Percentiles rank a stretch among this genome's conserved stretches.
These are phyloP conservation scores for Andrena cerasifolii DNA, from an alignment of 1,140 invertebrate species.

Conservation along the genomic window DNA sequence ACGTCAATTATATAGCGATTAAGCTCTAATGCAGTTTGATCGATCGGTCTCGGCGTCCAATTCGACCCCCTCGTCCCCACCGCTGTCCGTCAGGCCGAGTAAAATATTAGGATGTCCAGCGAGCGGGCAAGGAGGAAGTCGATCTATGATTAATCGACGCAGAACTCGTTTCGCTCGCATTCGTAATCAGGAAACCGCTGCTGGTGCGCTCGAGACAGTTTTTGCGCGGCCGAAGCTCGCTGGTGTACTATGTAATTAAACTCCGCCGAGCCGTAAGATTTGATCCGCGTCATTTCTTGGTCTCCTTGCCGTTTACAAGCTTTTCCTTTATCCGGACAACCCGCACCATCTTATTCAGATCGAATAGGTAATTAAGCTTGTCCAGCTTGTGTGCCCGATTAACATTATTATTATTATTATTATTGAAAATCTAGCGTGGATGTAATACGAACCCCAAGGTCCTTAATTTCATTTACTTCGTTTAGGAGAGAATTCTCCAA, in stretches of 20 bases:
- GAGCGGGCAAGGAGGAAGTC: slow-evolving; percentile 10
- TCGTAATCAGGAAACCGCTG: slow-evolving; percentile 36
- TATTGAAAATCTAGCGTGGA: no score
- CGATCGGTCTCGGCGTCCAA: neutral
- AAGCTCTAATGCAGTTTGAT: neutral
- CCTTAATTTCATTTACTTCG: no score
- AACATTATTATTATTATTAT: no score
- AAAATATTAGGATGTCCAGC: slow-evolving; percentile 14
- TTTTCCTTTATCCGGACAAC: slow-evolving; percentile 12
- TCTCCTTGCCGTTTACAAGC: slow-evolving; percentile 16
- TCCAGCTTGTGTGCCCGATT: no score
- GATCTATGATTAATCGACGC: slow-evolving; percentile 39
- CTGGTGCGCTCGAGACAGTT: slow-evolving; percentile 10
- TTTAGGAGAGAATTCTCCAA: no score
- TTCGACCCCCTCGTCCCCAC: slow-evolving; percentile 1
- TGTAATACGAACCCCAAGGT: no score
- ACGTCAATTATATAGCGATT: slow-evolving; percentile 17
- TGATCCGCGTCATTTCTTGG: slow-evolving; percentile 48
- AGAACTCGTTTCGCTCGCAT: slow-evolving; percentile 35
- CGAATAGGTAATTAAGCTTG: no score
- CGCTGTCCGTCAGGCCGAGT: neutral
- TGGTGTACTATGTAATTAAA: slow-evolving; percentile 51
- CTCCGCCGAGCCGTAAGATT: slow-evolving; percentile 55
- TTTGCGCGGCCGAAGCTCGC: slow-evolving; percentile 16
- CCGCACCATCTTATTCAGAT: no score